Conservation (phyloP, 2,113 vertebrate species). For the Microtus oregoni region DNA sequence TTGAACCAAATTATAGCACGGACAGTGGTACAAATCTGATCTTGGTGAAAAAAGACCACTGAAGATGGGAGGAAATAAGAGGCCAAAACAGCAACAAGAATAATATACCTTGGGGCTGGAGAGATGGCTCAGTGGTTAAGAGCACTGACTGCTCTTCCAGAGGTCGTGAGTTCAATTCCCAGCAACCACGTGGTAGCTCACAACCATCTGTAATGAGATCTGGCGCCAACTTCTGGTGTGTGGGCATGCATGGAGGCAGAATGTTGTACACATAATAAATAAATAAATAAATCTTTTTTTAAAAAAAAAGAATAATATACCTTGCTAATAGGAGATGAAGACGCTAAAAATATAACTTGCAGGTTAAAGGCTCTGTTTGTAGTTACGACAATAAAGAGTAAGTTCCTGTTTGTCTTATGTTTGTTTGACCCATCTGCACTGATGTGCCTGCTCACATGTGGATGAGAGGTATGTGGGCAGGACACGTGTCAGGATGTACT, state of each 20-base stretch:
- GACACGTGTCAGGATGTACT: not conserved
- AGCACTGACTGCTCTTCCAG: no score
- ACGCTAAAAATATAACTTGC: not conserved
- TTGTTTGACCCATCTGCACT: not conserved
- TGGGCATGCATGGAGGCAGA: no score
- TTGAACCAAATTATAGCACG: slow-evolving; percentile 45
- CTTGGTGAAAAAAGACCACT: slow-evolving; percentile 31
- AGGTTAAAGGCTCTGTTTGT: not conserved
- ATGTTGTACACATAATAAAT: no score
- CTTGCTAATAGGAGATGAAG: not conserved
- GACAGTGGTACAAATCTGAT: slow-evolving; percentile 25
- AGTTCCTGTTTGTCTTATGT: not conserved
- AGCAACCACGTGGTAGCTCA: no score
- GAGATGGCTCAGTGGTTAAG: no score
- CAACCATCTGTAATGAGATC: no score
- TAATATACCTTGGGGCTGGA: not conserved
- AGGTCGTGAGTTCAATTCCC: no score
- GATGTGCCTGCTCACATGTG: not conserved
- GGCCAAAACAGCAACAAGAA: not conserved
- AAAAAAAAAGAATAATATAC: no score
- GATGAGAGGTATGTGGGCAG: not conserved
- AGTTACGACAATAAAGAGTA: not conserved
- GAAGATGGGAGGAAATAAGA: slow-evolving; percentile 28
- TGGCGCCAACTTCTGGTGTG: no score
- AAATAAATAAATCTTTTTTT: no score